Base-by-base conservation (phyloP, 2,888 invertebrate species). In the Microplitis manilae region DNA sequence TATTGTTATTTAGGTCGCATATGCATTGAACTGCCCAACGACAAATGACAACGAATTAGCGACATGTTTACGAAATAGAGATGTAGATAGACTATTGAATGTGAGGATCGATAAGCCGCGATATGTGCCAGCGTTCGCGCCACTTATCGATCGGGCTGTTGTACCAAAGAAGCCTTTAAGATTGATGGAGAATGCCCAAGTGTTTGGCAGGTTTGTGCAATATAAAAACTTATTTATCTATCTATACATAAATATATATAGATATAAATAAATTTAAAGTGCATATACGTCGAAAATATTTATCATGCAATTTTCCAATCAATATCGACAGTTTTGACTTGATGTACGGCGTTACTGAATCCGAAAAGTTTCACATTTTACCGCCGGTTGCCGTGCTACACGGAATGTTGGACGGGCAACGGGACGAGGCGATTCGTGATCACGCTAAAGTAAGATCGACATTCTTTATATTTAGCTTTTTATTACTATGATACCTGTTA, bases 101-200 rank as follows among this genome's bases (percentile, higher is more conserved):
- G 90, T 88, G 59, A 86, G 85, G 81, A 87, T 89, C 76, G 84
- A 87, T 80, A 89, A 88, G 76, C 93, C 95, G 20, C 93, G 94
- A 85, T 97, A 96, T 90, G 94, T 95, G 84, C 96, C 96, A n/a
- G 94, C 95, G 6, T 94, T 96, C 85, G 97, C 97, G 0, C 98
- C 98, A 4, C 93, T 96, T 50, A 94, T 97, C 40, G 97, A 98
- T 85, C 95, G 95, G 40, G 94, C 94, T 72, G 95, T 97, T 80
- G 94, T 97, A 82, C 96, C 96, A 1, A 95, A 94, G 88, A 94
- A 95, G 85, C 97, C 96, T 1, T 91, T 92, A 67, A 93, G 93
- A 86, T 93, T 94, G 73, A 96, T 96, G 95, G 93, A 94, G 78
- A 93, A 94, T 87, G 92, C 93, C 17, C 94, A 94, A 87, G 91